Evolutionary conservation across 2,888 invertebrate genomes (phyloP).

Genomic region (Eupithecia tripunctaria): DNA sequence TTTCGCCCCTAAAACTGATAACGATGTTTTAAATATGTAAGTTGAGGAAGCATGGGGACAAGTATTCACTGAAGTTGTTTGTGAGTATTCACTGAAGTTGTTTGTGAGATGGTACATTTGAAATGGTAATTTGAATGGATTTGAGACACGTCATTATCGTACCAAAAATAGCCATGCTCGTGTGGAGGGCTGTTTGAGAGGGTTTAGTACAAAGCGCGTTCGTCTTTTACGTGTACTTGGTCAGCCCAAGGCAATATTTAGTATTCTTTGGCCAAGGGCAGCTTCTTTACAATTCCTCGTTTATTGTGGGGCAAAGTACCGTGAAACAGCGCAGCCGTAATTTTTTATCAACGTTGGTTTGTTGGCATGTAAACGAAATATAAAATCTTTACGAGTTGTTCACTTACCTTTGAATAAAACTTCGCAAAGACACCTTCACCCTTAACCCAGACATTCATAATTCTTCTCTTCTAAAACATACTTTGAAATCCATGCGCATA

Average conservation of each 20-base stretch:
- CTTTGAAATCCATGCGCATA: conserved; percentile 35
- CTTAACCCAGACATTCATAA: conserved; percentile 19
- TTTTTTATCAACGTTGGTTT: conserved; percentile 18
- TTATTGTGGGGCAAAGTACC: conserved; percentile 37
- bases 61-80: conserved; percentile 19
- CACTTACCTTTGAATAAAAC: conserved; percentile 22
- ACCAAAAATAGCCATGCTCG: conserved; percentile 48
- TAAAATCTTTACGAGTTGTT: conserved; percentile 14
- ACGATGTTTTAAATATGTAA: conserved; percentile 28
- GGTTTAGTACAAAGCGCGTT: conserved; percentile 65
- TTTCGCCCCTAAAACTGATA: conserved; percentile 33
- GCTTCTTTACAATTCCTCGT: conserved; percentile 46
- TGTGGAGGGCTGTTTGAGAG: conserved; percentile 54
- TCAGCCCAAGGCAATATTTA: conserved; percentile 62
- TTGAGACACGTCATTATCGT: conserved; percentile 58
- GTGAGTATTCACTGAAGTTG: conserved; percentile 20
- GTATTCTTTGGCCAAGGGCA: conserved; percentile 48
- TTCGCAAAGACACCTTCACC: conserved; percentile 10
- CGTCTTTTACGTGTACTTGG: conserved; percentile 60
- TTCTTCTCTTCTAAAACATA: conserved; percentile 22
- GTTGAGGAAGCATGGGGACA: conserved; percentile 24
- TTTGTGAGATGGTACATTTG: conserved; percentile 25
- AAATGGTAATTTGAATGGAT: conserved; percentile 48
- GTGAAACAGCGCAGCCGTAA: conserved; percentile 31
- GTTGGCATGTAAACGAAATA: conserved; percentile 13